phyloP scores from a whole-genome alignment of 2,797 vertebrate genomes.

The Falco novaeseelandiae region DNA sequence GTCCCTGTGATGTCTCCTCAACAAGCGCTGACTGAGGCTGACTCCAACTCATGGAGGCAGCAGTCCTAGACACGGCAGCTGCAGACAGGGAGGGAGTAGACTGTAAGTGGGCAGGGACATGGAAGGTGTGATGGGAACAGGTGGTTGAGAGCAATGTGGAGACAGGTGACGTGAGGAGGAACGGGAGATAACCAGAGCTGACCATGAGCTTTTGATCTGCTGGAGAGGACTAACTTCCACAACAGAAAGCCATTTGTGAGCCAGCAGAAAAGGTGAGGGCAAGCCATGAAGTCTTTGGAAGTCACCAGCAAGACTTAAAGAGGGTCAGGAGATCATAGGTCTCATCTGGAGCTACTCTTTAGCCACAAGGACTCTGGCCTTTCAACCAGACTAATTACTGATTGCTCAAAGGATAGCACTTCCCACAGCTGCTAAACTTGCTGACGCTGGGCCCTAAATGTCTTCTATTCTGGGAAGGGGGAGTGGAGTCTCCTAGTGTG shows the following conservation, averaged over 20 bases:
- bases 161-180: background rate
- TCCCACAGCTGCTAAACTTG: conserved; percentile 66
- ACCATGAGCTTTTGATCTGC: background rate
- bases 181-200: background rate
- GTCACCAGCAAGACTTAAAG: background rate
- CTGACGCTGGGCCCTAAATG: conserved; percentile 55
- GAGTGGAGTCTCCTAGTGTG: conserved; percentile 71
- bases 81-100: background rate
- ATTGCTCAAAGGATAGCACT: conserved; percentile 52
- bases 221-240: background rate
- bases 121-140: background rate
- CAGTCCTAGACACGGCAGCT: background rate
- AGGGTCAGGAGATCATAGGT: conserved; percentile 6
- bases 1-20: background rate
- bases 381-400: conserved; percentile 53
- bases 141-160: background rate
- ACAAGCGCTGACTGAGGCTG: background rate
- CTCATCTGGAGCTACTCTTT: conserved; percentile 42
- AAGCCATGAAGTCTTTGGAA: background rate
- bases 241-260: background rate
- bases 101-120: rapidly evolving
- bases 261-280: background rate
- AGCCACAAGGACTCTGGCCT: conserved; percentile 56
- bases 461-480: conserved; percentile 73
- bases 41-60: background rate